Percentiles rank a stretch among this genome's conserved stretches.
phyloP scores from a whole-genome alignment of 2,113 vertebrate genomes.

The Ciconia stormi region DNA sequence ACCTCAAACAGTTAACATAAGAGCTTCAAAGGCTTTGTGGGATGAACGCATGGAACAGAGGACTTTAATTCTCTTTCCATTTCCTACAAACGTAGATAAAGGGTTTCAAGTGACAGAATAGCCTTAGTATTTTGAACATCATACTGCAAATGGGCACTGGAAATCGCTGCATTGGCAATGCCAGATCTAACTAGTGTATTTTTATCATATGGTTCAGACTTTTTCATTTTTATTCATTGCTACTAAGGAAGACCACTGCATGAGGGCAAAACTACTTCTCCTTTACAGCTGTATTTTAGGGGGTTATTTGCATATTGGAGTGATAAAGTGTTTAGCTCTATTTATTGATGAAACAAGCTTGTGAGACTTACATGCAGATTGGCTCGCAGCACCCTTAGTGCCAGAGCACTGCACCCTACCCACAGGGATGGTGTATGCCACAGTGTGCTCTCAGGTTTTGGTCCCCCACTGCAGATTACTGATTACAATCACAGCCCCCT shows the following conservation, averaged over 20 bases:
- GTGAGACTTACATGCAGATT: neutral
- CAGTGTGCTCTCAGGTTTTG: neutral
- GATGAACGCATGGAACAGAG: neutral
- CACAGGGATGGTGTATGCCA: accelerated
- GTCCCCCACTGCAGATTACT: neutral
- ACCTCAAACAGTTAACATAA: slow-evolving; percentile 13
- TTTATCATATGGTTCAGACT: neutral
- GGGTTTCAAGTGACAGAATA: neutral
- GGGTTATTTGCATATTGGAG: neutral
- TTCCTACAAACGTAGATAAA: neutral
- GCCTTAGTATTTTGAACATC: neutral
- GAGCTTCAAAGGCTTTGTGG: slow-evolving; percentile 8
- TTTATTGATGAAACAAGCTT: neutral
- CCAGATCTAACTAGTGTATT: neutral
- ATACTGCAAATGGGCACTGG: neutral
- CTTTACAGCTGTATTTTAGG: neutral
- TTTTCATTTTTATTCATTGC: neutral
- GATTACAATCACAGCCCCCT: neutral
- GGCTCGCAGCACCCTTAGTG: neutral
- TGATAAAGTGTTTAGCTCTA: neutral
- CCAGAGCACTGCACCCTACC: neutral
- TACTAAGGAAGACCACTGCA: neutral
- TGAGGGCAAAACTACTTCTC: neutral
- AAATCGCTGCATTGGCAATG: neutral
- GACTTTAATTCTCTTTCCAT: slow-evolving; percentile 11